Base-by-base conservation (phyloP, 2,797 vertebrate genomes). In the Atherinosoma microstoma region DNA sequence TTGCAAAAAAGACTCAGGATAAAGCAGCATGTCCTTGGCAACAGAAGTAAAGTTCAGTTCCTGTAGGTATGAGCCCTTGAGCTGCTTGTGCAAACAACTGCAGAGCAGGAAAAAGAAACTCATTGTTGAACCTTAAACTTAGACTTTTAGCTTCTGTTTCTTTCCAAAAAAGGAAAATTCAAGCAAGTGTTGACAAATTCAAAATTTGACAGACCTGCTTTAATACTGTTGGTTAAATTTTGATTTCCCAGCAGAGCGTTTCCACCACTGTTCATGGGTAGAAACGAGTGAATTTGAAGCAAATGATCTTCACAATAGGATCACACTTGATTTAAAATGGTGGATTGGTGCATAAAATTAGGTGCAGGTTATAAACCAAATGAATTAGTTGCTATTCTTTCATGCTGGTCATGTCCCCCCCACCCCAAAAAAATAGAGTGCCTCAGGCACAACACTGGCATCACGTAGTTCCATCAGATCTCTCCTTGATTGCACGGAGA, bases 381-480 rank as follows among this genome's bases (percentile, higher is more conserved):
- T 75, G 36, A n/a, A n/a, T n/a, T n/a, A n/a, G n/a, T n/a, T n/a
- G n/a, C n/a, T n/a, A n/a, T n/a, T n/a, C n/a, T n/a, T n/a, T n/a
- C n/a, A n/a, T n/a, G n/a, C n/a, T n/a, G n/a, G n/a, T n/a, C n/a
- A n/a, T n/a, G n/a, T n/a, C n/a, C n/a, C n/a, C n/a, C n/a, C n/a
- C n/a, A n/a, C n/a, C n/a, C n/a, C n/a, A n/a, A n/a, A n/a, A n/a
- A n/a, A n/a, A n/a, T n/a, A 42, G 18, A 16, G 16, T 12, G 15
- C 79, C 83, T 6, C 54, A 69, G 81, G 81, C 65, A 6, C 54
- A 70, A 40, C 62, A 9, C 67, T 76, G 76, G 67, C 77, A 51
- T 71, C 54, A n/a, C 63, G 67, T 22, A 2, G 65, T 70, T 78
- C 77, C 69, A 58, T 82, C 76, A 84, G 20, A 47, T 66, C 76